A percentile compares a stretch with the other conserved stretches of the same genome.
These are phyloP conservation scores for Harmothoe impar DNA, from an alignment of 2,888 invertebrate species.

Conservation along the genomic window DNA sequence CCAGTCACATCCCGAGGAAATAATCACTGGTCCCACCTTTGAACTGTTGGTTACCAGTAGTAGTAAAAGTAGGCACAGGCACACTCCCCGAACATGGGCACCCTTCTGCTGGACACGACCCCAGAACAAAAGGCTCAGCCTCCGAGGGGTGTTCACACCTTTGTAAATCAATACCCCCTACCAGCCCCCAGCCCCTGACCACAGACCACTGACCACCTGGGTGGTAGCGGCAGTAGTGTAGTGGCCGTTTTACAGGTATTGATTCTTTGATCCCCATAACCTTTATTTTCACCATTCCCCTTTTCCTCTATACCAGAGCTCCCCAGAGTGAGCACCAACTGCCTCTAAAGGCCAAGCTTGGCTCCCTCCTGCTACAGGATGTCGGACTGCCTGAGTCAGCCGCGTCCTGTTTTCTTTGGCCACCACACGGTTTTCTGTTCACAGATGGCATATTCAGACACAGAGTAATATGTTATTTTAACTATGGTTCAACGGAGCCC, in stretches of 20 bases:
- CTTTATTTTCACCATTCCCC: constrained; percentile 4
- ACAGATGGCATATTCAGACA: neutral
- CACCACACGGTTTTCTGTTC: neutral
- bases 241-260: neutral
- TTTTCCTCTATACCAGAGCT: neutral
- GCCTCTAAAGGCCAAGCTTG: neutral
- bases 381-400: neutral
- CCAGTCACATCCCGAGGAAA: neutral
- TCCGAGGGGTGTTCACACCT: neutral
- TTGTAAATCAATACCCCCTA: neutral
- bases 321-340: neutral
- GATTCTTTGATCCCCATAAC: neutral
- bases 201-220: neutral
- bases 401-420: constrained; percentile 13
- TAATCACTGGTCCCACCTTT: neutral
- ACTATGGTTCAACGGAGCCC: neutral
- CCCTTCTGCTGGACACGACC: neutral
- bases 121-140: neutral
- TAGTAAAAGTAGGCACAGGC: neutral
- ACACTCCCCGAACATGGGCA: neutral
- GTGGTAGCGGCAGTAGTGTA: neutral
- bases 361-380: neutral
- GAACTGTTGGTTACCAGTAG: neutral
- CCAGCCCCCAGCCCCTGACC: too few relatives aligned
- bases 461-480: constrained; percentile 18